Conservation (phyloP, 2,888 invertebrate species). For the Agriopis leucophaearia region DNA sequence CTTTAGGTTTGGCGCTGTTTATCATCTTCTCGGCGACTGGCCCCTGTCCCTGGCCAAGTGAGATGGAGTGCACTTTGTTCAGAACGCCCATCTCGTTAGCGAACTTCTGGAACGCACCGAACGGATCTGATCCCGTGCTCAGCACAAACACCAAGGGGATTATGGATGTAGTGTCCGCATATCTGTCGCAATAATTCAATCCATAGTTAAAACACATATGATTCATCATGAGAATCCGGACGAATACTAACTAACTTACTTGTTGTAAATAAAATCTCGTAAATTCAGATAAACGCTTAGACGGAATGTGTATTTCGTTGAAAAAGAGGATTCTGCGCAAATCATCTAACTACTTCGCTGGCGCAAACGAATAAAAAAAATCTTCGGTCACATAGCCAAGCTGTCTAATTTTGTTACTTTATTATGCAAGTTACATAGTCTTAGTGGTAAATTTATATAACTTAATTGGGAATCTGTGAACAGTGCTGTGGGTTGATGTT, state of each 20-base stretch:
- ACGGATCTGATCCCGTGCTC: constrained; percentile 96
- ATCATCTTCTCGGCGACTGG: constrained; percentile 94
- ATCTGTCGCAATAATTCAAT: constrained; percentile 77
- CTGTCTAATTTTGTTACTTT: too few species aligned
- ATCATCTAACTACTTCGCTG: too few species aligned
- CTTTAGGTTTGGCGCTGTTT: constrained; percentile 88
- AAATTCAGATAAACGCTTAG: too few species aligned
- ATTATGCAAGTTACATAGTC: too few species aligned
- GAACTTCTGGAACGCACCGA: constrained; percentile 93
- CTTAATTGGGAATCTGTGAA: too few species aligned
- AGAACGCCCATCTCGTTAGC: constrained; percentile 91
- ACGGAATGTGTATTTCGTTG: too few species aligned
- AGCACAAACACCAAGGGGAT: constrained; percentile 95
- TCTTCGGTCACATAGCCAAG: too few species aligned
- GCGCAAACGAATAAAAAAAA: too few species aligned
- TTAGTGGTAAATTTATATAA: too few species aligned
- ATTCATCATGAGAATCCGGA: neutral
- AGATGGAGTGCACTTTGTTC: constrained; percentile 92
- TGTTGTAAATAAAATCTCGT: neutral
- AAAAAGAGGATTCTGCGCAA: too few species aligned
- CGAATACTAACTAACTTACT: neutral
- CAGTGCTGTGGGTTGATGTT: too few species aligned
- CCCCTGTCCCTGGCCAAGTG: constrained; percentile 96
- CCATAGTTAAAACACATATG: neutral
- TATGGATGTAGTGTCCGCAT: constrained; percentile 89